A percentile compares a stretch with the other conserved stretches of the same genome.
phyloP scores from a whole-genome alignment of 2,113 vertebrate species.

The Gymnobelideus leadbeateri region DNA sequence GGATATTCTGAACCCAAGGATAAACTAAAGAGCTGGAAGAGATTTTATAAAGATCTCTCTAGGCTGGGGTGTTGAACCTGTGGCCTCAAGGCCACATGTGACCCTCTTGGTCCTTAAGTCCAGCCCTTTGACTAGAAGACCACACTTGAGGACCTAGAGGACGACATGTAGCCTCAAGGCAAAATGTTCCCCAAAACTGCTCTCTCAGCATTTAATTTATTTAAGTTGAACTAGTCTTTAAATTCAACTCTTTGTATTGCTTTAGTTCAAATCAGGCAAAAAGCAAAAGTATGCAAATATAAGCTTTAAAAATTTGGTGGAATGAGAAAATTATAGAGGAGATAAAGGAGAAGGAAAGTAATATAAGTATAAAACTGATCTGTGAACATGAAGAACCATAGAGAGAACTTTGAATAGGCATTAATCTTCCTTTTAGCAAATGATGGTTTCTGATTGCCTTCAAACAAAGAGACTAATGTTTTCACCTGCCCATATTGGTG shows the following conservation, averaged over 20 bases:
- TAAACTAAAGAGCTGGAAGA: not conserved
- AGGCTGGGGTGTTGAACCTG: not conserved
- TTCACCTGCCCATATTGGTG: not conserved
- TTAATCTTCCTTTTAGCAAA: not conserved
- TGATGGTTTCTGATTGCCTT: not conserved
- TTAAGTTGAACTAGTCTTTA: not conserved
- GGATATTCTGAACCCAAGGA: conserved; percentile 18
- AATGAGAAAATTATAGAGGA: not conserved
- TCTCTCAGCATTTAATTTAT: not conserved
- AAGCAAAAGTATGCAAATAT: not conserved
- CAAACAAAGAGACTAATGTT: not conserved
- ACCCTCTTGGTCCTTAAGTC: too few species aligned
- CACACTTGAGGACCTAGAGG: too few species aligned
- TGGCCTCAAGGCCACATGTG: too few species aligned
- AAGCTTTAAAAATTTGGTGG: not conserved
- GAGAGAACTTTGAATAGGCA: not conserved
- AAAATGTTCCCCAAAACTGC: too few species aligned
- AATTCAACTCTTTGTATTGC: not conserved
- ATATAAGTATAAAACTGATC: not conserved
- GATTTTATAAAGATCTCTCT: not conserved
- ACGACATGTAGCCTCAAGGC: too few species aligned
- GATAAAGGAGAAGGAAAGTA: not conserved
- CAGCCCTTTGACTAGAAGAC: too few species aligned
- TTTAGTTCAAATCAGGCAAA: not conserved
- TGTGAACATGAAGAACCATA: not conserved